A percentile compares a stretch with the other conserved stretches of the same genome.
These are phyloP conservation scores for Sarcophaga subvicina DNA, from an alignment of 2,888 invertebrate species.

Conservation along the genomic window DNA sequence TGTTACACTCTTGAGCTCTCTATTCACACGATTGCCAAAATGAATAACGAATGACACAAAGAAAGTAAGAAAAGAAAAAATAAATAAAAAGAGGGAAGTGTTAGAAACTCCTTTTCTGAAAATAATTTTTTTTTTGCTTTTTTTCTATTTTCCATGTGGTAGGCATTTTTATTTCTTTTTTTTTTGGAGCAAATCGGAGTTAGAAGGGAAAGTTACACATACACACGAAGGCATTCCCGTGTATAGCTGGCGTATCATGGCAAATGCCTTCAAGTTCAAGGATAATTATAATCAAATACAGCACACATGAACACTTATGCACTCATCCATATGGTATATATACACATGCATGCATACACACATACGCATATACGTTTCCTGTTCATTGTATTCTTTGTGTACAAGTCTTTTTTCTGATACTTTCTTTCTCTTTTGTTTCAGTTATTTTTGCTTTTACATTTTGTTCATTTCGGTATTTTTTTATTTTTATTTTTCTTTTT, in stretches of 20 bases:
- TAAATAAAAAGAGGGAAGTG: not conserved
- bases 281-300: constrained; percentile 53
- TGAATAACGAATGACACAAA: too few relatives aligned
- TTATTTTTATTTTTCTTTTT: not conserved
- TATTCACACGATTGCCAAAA: constrained; percentile 27
- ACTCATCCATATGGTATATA: not conserved
- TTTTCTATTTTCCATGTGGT: too few relatives aligned
- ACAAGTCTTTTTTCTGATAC: too few relatives aligned
- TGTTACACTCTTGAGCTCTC: constrained; percentile 14
- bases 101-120: constrained; percentile 12
- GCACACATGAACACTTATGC: not conserved
- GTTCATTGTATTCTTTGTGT: too few relatives aligned
- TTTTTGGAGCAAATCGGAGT: not conserved
- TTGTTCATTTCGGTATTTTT: constrained; percentile 6
- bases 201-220: constrained; percentile 16
- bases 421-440: too few relatives aligned
- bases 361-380: not conserved
- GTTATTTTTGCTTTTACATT: too few relatives aligned
- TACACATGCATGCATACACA: not conserved
- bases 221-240: not conserved
- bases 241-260: constrained; percentile 29
- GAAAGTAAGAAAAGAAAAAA: not conserved
- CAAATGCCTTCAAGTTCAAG: constrained; percentile 68
- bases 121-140: too few relatives aligned
- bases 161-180: constrained; percentile 20